Base-by-base conservation (phyloP, 1,140 invertebrate species). In the Rhyzopertha dominica region DNA sequence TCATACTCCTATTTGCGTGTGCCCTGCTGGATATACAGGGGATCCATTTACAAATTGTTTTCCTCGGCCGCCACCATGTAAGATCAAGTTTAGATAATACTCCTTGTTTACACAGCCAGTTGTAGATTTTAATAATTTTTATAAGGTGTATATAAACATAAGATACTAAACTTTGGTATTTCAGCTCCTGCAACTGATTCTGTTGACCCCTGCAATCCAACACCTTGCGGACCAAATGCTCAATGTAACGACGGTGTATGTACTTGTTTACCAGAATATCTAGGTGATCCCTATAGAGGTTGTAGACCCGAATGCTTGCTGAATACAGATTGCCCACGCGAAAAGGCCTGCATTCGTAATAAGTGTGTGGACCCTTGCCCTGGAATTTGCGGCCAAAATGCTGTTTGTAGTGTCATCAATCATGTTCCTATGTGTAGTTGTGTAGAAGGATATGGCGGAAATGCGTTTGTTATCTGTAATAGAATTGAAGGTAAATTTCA, bases 311-410 rank as follows among this genome's bases (percentile, higher is more conserved):
- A 82, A 67, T 87, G 84, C 65, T 68, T 78, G 3, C 56, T 80
- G 1, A 82, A 76, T 53, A 79, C 76, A 1, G 85, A 86, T 51
- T 86, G 85, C 64, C 51, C 73, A 5, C 67, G 71, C 47, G 74
- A 75, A 45, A 74, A 74, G 63, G 77, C 84, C 12, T 88, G 85
- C 53, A 73, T 79, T 16, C 77, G 76, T 59, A 79, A 84, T 50
- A 82, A 79, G 66, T 89, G 85, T 59, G 62, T 54, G 22, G 75
- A 88, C 66, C 85, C 87, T 34, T 89, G 86, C 63, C 69, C 77
- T 44, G 75, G 80, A 46, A 79, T 79, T 50, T 88, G 85, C 58
- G 81, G 80, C 9, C 59, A 74, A 34, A 72, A 75, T 48, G 77
- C 82, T 9, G 68, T 73, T 47, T 84, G 82, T 51, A 69, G 74